Base-by-base conservation (phyloP, 2,113 vertebrate genomes). In the Ptychochromis oligacanthus region DNA sequence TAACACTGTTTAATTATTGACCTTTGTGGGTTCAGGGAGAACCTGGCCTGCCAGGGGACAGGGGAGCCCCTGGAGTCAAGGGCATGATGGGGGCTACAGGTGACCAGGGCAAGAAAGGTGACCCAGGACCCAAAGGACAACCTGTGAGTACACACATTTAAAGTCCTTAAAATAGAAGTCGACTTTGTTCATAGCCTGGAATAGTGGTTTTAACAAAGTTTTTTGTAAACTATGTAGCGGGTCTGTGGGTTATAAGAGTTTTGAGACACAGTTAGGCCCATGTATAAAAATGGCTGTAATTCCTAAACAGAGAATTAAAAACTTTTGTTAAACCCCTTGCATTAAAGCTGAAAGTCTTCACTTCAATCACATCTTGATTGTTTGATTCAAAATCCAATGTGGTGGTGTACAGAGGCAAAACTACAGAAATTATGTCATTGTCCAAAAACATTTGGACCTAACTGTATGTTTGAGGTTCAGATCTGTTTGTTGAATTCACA, bases 31-130 rank as follows among this genome's bases (percentile, higher is more conserved):
- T 54, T 83, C 80, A 99, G 98, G 98, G 98, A 60, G 98, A 98
- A 79, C 92, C 75, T 83, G 98, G 98, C 26, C 94, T 98, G 58
- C 89, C 76, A 17, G 98, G 98, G 60, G 95, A 98, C 75, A 95
- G 96, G 70, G 98, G 98, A 77, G 88, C 92, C 31, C 81, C 89
- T 61, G 98, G 98, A 74, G 83, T 87, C 70, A 97, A 96, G 94
- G 98, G 98, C 64, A 86, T 94, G 75, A 89, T 88, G 86, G 98
- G 98, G 59, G 78, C 94, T 7, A 81, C 94, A 9, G 98, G 98
- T 86, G 97, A 98, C 93, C 98, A 99, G 94, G 98, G 98, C 92
- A 93, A 36, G 75, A 83, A 85, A 82, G 98, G 98, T 81, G 94
- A 97, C 5, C 4, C 65, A 40, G 98, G 98, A 55, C 76, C 93